These are phyloP conservation scores for Andrena trimmerana DNA, from an alignment of 2,888 invertebrate genomes.

Conservation along the genomic window DNA sequence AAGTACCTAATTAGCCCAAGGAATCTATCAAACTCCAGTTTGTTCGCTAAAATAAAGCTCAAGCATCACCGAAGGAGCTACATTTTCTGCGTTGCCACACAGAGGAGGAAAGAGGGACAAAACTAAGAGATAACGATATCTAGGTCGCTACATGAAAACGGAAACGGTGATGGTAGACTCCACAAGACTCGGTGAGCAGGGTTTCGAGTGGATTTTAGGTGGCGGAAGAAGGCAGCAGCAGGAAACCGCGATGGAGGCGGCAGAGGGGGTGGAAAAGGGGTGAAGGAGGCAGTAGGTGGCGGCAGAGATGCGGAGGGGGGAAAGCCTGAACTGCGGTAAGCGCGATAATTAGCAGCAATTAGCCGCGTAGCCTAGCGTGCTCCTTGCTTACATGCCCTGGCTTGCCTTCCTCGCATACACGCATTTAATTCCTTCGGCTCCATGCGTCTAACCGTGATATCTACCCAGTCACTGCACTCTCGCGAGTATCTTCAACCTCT, in stretches of 20 bases:
- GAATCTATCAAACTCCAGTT: no score
- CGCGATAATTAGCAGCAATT: slow-evolving; percentile 84
- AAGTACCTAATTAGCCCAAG: no score
- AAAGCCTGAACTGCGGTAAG: slow-evolving; percentile 78
- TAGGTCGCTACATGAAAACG: slow-evolving; percentile 43
- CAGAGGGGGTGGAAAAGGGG: slow-evolving; percentile 22
- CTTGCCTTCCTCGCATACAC: slow-evolving; percentile 63
- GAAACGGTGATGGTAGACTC: slow-evolving; percentile 34
- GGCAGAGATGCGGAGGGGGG: slow-evolving; percentile 49
- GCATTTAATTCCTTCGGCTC: slow-evolving; percentile 39
- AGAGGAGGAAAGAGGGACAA: neutral
- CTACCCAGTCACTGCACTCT: neutral
- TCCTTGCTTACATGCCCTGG: slow-evolving; percentile 75
- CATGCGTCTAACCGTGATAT: slow-evolving; percentile 23
- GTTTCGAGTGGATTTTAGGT: slow-evolving; percentile 34
- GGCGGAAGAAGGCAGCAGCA: slow-evolving; percentile 9
- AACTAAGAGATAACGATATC: slow-evolving; percentile 40
- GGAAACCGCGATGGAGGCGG: slow-evolving; percentile 20
- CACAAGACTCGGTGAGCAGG: slow-evolving; percentile 26
- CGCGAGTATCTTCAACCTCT: slow-evolving; percentile 9
- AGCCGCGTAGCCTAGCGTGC: slow-evolving; percentile 77
- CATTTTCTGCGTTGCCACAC: neutral
- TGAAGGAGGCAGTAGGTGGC: slow-evolving; percentile 26
- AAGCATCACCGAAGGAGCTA: neutral
- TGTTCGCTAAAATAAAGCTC: neutral